Conservation (phyloP, 2,888 invertebrate genomes). For the Eupithecia tripunctaria region DNA sequence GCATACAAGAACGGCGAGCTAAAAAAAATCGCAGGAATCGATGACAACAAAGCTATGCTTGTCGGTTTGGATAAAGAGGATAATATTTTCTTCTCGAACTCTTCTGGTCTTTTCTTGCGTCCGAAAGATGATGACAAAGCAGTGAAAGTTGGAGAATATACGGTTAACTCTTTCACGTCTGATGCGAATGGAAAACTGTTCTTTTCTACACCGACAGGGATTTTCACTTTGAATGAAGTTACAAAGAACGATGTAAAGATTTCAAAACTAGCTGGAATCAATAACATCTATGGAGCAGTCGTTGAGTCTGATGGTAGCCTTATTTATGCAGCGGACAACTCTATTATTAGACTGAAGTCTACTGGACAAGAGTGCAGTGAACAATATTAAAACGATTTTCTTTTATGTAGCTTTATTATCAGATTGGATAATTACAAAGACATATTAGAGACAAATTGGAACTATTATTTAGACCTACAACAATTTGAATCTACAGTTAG, state of each 20-base stretch:
- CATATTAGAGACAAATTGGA: too few species aligned
- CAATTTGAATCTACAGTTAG: too few species aligned
- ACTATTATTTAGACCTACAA: too few species aligned
- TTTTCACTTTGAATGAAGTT: constrained; percentile 46
- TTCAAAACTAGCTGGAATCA: constrained; percentile 42
- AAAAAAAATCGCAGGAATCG: constrained; percentile 46
- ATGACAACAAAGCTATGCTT: constrained; percentile 47
- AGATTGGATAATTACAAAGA: too few species aligned
- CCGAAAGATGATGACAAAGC: constrained; percentile 34
- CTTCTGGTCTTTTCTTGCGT: constrained; percentile 54
- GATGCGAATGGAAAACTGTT: constrained; percentile 53
- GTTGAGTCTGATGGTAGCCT: constrained; percentile 51
- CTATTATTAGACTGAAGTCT: constrained; percentile 51
- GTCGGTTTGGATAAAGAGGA: constrained; percentile 51
- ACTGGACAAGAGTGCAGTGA: constrained; percentile 40
- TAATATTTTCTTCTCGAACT: constrained; percentile 53
- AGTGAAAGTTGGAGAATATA: constrained; percentile 38
- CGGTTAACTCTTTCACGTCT: constrained; percentile 49
- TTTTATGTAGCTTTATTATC: not conserved
- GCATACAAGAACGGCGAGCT: constrained; percentile 46
- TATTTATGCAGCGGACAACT: constrained; percentile 51
- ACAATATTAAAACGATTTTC: constrained; percentile 18
- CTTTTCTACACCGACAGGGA: constrained; percentile 50
- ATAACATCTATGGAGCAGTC: constrained; percentile 48
- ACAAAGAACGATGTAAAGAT: constrained; percentile 19